Evolutionary conservation across 2,113 vertebrate species (phyloP), one percentile per base, ranked within the genome.

Genomic region (Microcebus tavaratra): DNA sequence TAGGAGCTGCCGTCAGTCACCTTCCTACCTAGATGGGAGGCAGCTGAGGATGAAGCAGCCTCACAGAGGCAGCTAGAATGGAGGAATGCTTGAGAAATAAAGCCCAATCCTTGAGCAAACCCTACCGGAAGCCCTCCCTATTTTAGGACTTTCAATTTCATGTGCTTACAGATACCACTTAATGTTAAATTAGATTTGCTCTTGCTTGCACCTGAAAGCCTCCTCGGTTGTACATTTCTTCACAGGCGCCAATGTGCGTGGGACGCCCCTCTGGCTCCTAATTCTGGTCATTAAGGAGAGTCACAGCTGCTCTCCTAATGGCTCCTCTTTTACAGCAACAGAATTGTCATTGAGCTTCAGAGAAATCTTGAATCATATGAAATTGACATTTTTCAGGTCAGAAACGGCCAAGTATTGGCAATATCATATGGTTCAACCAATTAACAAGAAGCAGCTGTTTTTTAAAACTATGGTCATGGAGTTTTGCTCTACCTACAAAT

Each of bases 381-480:
- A 68, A 59, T 76, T 88, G 57, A 27, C 72, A 55, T 53, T 17
- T 55, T 65, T 29, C 78, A 91, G 39, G 17, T 59, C 21, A 76
- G 82, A 39, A 57, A 80, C 81, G 55, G 42, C 48, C 59, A 61
- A 50, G 67, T 67, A 59, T 79, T 72, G 53, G 10, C 57, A 50
- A 53, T 89, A 81, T 88, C 82, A 80, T 63, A 23, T 93, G 50
- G 50, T 42, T 88, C 48, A 61, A 45, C 8, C 92, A 92, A 59
- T 92, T 96, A 94, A n/a, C 65, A 90, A 90, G 39, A 80, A 87
- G 79, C 5, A 67, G 53, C 18, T 90, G 23, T 7, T 76, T 90
- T 88, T 31, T 65, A 79, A 75, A 90, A 96, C 65, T 70, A 57
- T 8, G 21, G 23, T 23, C 45, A 79, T 92, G 34, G 13, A 45